phyloP scores from a whole-genome alignment of 1,140 invertebrate genomes.

The Hyposmocoma kahamanoa region DNA sequence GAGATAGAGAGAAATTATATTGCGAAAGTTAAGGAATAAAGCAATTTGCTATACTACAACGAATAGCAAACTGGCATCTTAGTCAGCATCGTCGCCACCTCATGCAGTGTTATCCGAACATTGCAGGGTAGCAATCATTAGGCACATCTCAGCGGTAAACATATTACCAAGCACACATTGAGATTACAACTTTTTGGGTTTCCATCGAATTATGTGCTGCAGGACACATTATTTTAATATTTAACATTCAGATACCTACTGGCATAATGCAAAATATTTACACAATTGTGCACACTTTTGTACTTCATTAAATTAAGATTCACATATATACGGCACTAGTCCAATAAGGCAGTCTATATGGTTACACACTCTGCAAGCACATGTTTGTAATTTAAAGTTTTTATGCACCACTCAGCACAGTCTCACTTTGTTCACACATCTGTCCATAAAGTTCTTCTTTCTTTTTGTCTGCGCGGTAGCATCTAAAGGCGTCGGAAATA shows the following conservation, averaged over 20 bases:
- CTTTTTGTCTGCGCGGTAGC: constrained; percentile 72
- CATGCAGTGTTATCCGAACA: constrained; percentile 55
- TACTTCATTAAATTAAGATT: constrained; percentile 66
- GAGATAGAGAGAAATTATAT: constrained; percentile 53
- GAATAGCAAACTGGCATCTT: constrained; percentile 65
- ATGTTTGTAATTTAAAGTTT: constrained; percentile 20
- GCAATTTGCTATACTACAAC: constrained; percentile 70
- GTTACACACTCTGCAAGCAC: constrained; percentile 58
- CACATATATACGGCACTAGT: constrained; percentile 58
- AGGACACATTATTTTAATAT: too few species aligned
- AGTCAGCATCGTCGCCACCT: constrained; percentile 34
- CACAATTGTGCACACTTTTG: constrained; percentile 64
- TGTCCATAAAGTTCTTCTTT: constrained; percentile 84
- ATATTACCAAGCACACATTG: constrained; percentile 48
- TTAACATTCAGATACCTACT: constrained; percentile 37
- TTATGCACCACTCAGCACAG: constrained; percentile 73
- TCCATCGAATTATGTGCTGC: constrained; percentile 26
- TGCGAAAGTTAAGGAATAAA: constrained; percentile 44
- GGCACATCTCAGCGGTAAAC: constrained; percentile 35
- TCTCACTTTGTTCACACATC: constrained; percentile 84
- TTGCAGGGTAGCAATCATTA: constrained; percentile 43
- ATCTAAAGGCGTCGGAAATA: constrained; percentile 56
- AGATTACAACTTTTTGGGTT: constrained; percentile 60
- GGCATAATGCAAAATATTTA: constrained; percentile 64
- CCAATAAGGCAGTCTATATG: constrained; percentile 49